Evolutionary conservation across 2,888 invertebrate species (phyloP), one percentile per base, ranked within the genome.

Genomic region (Maniola hyperantus): DNA sequence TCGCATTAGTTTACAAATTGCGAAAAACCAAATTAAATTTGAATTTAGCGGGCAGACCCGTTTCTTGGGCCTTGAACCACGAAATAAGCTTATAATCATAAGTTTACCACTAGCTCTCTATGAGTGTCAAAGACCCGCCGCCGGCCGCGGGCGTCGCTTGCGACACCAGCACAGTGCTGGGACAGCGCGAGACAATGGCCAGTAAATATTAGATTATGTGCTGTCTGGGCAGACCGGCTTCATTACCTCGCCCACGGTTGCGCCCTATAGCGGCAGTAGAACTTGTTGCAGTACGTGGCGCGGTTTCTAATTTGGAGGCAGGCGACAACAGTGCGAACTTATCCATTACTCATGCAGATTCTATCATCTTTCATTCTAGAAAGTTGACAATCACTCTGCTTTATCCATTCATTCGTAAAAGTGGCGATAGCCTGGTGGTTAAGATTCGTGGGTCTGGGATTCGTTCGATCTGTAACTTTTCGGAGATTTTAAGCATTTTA

Each of bases 211-310:
- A 75, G 76, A 77, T 76, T 81, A 81, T 79, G 79, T 79, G 71
- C 77, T 79, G 81, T 81, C 81, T 78, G 76, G 76, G 75, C 73
- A 72, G 72, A 72, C 77, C 77, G 75, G 78, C 77, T 82, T 84
- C 83, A 82, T 85, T 86, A 79, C 77, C 72, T 76, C 85, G 84
- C 85, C 85, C 84, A 85, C 85, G 76, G 74, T 72, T 73, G 72
- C 73, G 70, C 74, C 71, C 72, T 71, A n/a, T n/a, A 70, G 73
- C 72, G 71, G 69, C n/a, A 51, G 34, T 6, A 6, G 66, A 60
- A 70, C 70, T 68, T 65, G 42, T 39, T 57, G 57, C 57, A 57
- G 81, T 82, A 78, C 80, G 80, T 75, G 81, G 74, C 73, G 76
- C 74, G 77, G 73, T 77, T 76, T 77, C 76, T 75, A 77, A 77